A percentile compares a stretch with the other conserved stretches of the same genome.
Conservation (phyloP, 30 jellyfish, hydroid and myxozoan species). For the Hydra vulgaris region DNA sequence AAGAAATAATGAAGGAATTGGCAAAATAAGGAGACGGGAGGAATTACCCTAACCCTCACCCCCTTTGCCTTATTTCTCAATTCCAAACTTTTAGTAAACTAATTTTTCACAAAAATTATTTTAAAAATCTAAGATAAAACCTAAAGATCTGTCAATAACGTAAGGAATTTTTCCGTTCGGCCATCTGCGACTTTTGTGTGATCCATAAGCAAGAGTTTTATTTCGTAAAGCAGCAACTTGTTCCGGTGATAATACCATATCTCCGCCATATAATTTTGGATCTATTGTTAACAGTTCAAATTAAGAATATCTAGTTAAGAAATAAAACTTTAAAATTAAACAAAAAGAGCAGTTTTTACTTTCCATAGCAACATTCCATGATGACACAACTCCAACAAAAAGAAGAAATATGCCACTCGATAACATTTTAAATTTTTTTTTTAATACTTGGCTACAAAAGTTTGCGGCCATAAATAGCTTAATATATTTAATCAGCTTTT, state of each 20-base stretch:
- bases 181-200: conserved; percentile 20
- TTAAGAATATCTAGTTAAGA: too few relatives aligned
- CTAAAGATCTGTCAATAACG: background rate
- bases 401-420: background rate
- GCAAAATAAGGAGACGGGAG: too few relatives aligned
- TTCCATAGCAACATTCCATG: background rate
- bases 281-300: background rate
- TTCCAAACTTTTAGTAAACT: too few relatives aligned
- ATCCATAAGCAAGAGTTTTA: background rate
- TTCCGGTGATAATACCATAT: conserved; percentile 26
- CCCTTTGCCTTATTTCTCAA: too few relatives aligned
- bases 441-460: too few relatives aligned
- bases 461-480: background rate
- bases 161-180: conserved; percentile 20
- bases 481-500: background rate
- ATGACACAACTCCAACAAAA: background rate
- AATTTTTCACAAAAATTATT: too few relatives aligned
- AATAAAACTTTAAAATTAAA: too few relatives aligned
- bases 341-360: background rate
- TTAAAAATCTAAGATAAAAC: too few relatives aligned
- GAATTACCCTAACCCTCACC: too few relatives aligned
- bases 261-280: conserved; percentile 30
- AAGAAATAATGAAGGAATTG: too few relatives aligned
- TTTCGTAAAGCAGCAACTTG: conserved; percentile 7
- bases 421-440: background rate